These are phyloP conservation scores for Mesocentrotus franciscanus DNA, from an alignment of 53 echinoderm and acorn worm genomes.

Conservation along the genomic window DNA sequence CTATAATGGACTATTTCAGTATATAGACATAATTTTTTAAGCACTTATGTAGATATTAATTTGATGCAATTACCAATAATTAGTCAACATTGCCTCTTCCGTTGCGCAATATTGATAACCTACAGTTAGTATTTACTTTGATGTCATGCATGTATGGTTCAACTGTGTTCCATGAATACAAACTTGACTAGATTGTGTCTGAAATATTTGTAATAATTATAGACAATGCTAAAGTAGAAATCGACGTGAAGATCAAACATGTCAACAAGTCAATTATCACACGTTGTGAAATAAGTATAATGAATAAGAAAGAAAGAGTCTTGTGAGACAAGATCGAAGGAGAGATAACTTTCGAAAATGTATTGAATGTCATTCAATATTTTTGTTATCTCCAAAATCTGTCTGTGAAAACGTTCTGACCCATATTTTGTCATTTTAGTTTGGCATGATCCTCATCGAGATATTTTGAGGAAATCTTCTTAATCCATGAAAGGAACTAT, in stretches of 20 bases:
- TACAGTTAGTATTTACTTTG: neutral
- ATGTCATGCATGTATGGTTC: neutral
- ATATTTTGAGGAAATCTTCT: conserved; percentile 24
- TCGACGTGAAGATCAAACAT: neutral
- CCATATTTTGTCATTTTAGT: neutral
- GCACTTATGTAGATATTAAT: neutral
- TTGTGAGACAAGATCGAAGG: no score
- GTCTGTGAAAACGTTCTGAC: neutral
- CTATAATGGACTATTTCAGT: neutral
- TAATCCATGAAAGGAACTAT: conserved; percentile 19
- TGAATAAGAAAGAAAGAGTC: no score
- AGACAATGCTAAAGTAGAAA: neutral
- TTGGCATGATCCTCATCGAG: neutral
- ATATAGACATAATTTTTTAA: neutral
- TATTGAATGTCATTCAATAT: neutral
- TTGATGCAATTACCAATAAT: neutral
- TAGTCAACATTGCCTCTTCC: neutral
- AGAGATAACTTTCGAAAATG: no score
- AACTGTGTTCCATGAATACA: neutral
- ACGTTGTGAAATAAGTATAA: no score
- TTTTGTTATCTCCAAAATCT: neutral
- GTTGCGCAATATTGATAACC: neutral
- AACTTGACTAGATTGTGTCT: neutral
- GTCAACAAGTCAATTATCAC: neutral
- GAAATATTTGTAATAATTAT: neutral